A percentile compares a stretch with the other conserved stretches of the same genome.
These are phyloP conservation scores for Garrulus glandarius DNA, from an alignment of 2,797 vertebrate genomes.

Conservation along the genomic window DNA sequence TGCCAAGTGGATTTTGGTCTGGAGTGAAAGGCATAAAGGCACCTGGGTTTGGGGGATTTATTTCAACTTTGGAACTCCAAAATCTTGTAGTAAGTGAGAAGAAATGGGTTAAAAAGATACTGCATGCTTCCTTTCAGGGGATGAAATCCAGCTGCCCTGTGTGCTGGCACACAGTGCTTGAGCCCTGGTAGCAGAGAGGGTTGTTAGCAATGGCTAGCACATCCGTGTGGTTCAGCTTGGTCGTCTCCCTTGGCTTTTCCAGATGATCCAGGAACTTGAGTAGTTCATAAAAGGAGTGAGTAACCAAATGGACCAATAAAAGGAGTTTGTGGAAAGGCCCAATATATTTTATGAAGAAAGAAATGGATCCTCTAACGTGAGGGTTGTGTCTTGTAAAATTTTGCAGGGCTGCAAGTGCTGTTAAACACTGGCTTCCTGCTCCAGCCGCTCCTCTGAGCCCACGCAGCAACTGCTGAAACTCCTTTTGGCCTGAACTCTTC, in stretches of 20 bases:
- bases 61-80: not conserved
- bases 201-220: not conserved
- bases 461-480: not conserved
- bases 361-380: conserved; percentile 31
- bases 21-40: not conserved
- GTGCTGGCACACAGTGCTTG: not conserved
- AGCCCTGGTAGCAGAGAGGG: not conserved
- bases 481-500: not conserved
- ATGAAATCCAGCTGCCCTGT: not conserved
- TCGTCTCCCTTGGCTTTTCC: not conserved
- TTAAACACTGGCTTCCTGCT: not conserved
- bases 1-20: not conserved
- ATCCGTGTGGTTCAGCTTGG: not conserved
- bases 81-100: not conserved
- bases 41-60: not conserved
- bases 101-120: not conserved
- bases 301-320: conserved; percentile 63
- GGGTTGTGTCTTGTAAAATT: conserved; percentile 59
- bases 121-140: not conserved
- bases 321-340: conserved; percentile 38
- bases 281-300: conserved; percentile 51
- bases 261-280: not conserved
- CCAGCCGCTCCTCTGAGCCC: not conserved
- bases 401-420: conserved; percentile 25
- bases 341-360: conserved; percentile 59